Base-by-base conservation (phyloP, 2,113 vertebrate genomes). In the Meleagris gallopavo region DNA sequence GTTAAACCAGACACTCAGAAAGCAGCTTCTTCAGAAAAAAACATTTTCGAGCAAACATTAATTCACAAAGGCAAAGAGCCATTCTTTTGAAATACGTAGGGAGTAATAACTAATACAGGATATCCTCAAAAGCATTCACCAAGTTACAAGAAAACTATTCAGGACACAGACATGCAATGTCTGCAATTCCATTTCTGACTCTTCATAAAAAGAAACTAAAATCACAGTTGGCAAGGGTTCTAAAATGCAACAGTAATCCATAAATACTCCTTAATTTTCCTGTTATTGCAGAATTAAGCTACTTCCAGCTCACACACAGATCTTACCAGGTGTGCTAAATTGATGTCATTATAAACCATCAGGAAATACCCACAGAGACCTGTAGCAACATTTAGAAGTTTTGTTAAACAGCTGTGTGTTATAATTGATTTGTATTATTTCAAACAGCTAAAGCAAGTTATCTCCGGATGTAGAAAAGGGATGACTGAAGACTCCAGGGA, bases 361-460 rank as follows among this genome's bases (percentile, higher is more conserved):
- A 98, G 96, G 98, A 98, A 98, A 97, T 97, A 98, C 97, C 97
- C 97, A 97, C 84, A 21, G 98, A 98, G 98, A 98, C 97, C 89
- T 89, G 94, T 71, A 95, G 95, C 94, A 98, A 96, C 96, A 92
- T 94, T 70, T 75, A 88, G 96, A 97, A 97, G 96, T 97, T 98
- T 94, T 97, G 97, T 98, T 97, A 98, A 98, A 97, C 97, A 98
- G 97, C 97, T 98, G 97, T 96, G 96, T 97, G 93, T 94, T 97
- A 94, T 98, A 98, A 98, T 98, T 98, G 97, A 97, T 97, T 97
- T 98, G 96, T 98, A 97, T 98, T 98, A 98, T 98, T 98, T 98
- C 97, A 98, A 98, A 97, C 85, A 97, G 96, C 97, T 96, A 97
- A 95, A 97, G 95, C 96, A 97, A 97, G 97, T 97, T 97, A 97